Percentiles rank a stretch among this genome's conserved stretches.
These are phyloP conservation scores for Lasioglossum lativentre DNA, from an alignment of 2,888 invertebrate genomes.

Conservation along the genomic window DNA sequence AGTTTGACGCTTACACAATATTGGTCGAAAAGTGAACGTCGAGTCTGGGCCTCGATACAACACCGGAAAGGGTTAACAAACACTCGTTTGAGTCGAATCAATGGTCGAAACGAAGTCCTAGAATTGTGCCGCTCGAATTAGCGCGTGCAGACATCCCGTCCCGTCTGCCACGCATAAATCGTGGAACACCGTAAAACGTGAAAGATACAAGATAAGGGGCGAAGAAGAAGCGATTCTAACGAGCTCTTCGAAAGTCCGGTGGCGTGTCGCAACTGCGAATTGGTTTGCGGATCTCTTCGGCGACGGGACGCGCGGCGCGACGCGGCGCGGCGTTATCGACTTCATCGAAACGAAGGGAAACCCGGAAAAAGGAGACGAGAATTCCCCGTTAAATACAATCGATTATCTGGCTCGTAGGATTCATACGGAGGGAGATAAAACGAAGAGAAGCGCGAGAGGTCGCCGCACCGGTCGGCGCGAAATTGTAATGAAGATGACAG, in stretches of 20 bases:
- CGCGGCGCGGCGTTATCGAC: neutral
- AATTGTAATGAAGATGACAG: slow-evolving; percentile 55
- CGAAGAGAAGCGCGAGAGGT: slow-evolving; percentile 35
- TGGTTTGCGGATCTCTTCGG: neutral
- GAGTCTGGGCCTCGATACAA: no score
- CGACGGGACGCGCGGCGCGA: neutral
- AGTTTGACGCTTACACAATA: no score
- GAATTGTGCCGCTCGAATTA: neutral
- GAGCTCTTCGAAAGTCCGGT: slow-evolving; percentile 5
- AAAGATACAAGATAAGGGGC: neutral
- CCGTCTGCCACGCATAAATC: neutral
- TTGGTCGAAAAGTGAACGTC: no score
- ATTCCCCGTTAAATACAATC: slow-evolving; percentile 13
- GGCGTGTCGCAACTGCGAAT: neutral
- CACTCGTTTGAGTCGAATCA: neutral
- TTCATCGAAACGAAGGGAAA: neutral
- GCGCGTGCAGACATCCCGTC: neutral
- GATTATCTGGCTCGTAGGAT: slow-evolving; percentile 37
- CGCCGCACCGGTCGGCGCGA: slow-evolving; percentile 11
- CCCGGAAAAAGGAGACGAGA: neutral
- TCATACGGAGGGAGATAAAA: neutral
- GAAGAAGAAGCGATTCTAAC: slow-evolving; percentile 10
- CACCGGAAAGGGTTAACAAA: neutral
- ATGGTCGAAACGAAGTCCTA: neutral
- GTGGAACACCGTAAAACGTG: neutral